phyloP scores from a whole-genome alignment of 2,113 vertebrate species.

The Rhombomys opimus region DNA sequence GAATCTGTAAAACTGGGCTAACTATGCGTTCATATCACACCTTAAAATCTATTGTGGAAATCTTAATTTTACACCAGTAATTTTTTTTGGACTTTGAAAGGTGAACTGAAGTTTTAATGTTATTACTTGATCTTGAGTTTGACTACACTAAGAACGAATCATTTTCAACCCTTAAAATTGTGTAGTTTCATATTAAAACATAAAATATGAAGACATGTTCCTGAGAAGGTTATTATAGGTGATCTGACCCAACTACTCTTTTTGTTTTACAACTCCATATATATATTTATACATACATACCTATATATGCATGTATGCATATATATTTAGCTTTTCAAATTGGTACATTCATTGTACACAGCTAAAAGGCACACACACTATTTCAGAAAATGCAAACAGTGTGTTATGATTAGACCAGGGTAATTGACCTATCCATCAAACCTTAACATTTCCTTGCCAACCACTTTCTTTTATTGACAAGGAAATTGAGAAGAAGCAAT shows the following conservation, averaged over 20 bases:
- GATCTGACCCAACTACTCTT: neutral
- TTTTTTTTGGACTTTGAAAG: neutral
- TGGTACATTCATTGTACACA: neutral
- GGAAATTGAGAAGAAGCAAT: neutral
- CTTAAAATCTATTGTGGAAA: neutral
- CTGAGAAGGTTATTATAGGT: neutral
- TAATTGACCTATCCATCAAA: neutral
- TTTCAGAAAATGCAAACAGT: neutral
- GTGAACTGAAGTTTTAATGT: constrained; percentile 10
- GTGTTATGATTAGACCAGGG: neutral
- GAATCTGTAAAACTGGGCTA: constrained; percentile 9
- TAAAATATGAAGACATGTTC: neutral
- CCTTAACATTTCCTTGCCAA: neutral
- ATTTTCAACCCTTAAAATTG: constrained; percentile 10
- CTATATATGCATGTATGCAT: no score
- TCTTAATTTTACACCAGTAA: neutral
- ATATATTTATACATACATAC: neutral
- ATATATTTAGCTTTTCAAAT: neutral
- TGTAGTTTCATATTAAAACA: constrained; percentile 35
- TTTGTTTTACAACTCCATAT: neutral
- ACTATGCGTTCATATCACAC: neutral
- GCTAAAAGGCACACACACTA: neutral
- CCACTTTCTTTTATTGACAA: constrained; percentile 25
- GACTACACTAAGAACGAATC: neutral
- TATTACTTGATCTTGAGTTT: constrained; percentile 30